Base-by-base conservation (phyloP, 2,888 invertebrate genomes). In the Scaptomyza reducta region DNA sequence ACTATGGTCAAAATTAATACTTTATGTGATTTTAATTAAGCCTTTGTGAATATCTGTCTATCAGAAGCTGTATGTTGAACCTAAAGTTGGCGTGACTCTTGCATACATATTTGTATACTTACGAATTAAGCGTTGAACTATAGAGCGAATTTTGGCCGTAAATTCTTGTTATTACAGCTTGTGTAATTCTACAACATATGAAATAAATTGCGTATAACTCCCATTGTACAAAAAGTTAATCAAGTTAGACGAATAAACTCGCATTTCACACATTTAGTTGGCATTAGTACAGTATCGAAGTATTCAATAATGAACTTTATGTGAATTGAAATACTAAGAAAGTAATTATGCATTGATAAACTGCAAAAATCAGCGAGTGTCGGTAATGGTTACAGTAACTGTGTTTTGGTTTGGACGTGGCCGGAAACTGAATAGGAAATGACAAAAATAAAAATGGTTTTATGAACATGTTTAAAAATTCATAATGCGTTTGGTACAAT, bases 311-410 rank as follows among this genome's bases (percentile, higher is more conserved):
- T 79, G 42, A 67, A 71, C 64, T 38, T 13, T 10, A 22, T 33
- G 10, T 9, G 54, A 64, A 67, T 67, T 62, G 50, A 71, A 74
- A 55, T 67, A 42, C 42, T 62, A 38, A 33, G 50, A 46, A 67
- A 74, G 84, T 77, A 87, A 81, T 81, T 81, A 84, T 81, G 85
- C 87, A 77, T 81, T 59, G 64, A 58, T 80, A 63, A 70, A 57
- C 55, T 58, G 51, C 44, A 49, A 64, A 38, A 40, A 38, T 31
- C 7, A 9, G 13, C 18, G 31, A 27, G 31, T 51, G 45, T 51
- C 14, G 40, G 18, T 73, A 29, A 47, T 70, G 40, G 13, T 46
- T 29, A 35, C 18, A 33, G 18, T 40, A 22, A 18, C 33, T 33
- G 31, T 60, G 31, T 27, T 25, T 6, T 7, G 58, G 31, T 25